These are phyloP conservation scores for Trachelus tabidus DNA, from an alignment of 2,888 invertebrate species.

Conservation along the genomic window DNA sequence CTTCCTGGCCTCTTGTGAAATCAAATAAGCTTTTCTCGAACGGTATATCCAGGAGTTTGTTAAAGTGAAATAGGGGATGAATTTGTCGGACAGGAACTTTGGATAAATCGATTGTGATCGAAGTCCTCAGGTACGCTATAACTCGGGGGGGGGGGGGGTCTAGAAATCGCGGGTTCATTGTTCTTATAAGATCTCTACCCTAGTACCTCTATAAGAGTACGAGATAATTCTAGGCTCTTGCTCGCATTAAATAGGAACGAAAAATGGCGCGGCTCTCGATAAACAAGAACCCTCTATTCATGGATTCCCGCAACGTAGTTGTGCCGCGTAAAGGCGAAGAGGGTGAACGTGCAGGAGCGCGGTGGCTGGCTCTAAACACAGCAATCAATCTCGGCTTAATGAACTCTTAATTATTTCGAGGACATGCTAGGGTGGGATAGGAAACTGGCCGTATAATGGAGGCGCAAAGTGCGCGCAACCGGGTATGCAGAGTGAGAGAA, in stretches of 20 bases:
- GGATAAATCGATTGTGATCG: background rate
- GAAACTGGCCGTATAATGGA: slow-evolving; percentile 64
- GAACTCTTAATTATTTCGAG: slow-evolving; percentile 66
- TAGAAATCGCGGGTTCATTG: slow-evolving; percentile 17
- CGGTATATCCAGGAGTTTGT: background rate
- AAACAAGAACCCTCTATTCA: slow-evolving; percentile 55
- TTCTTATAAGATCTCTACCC: slow-evolving; percentile 10
- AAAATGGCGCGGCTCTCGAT: slow-evolving; percentile 43
- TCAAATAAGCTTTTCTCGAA: background rate
- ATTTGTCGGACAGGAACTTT: background rate
- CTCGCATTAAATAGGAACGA: background rate
- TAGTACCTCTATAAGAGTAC: slow-evolving; percentile 14
- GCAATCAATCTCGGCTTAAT: slow-evolving; percentile 64
- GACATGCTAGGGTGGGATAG: slow-evolving; percentile 50
- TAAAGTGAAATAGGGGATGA: background rate
- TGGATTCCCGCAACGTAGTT: slow-evolving; percentile 40
- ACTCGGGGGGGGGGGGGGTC: background rate
- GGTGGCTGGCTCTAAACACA: slow-evolving; percentile 51
- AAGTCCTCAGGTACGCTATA: slow-evolving; percentile 5
- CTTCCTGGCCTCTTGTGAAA: background rate
- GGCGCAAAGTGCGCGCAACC: slow-evolving; percentile 61
- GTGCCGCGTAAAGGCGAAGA: slow-evolving; percentile 11
- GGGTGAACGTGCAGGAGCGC: slow-evolving; percentile 21
- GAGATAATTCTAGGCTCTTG: background rate
- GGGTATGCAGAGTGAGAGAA: slow-evolving; percentile 41